Base-by-base conservation (phyloP, 2,113 vertebrate genomes). In the Coptodon bakossiorum region DNA sequence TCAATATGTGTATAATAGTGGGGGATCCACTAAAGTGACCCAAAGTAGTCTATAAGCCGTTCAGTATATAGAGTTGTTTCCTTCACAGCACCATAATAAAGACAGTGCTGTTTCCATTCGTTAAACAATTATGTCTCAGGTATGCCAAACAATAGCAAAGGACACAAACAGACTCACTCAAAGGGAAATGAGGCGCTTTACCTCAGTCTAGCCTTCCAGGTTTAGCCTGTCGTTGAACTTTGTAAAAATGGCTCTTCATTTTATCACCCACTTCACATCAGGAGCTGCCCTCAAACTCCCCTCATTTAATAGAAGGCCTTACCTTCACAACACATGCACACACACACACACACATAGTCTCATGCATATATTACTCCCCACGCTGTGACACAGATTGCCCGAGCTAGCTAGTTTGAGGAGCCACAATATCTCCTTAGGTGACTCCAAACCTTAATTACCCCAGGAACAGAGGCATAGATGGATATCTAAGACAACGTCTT, bases 381-480 rank as follows among this genome's bases (percentile, higher is more conserved):
- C 36, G 52, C 90, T 86, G 80, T 16, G 36, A 54, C 83, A 76
- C 85, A 88, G 68, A 84, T 89, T 84, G 57, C 82, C 54, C 53
- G 81, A 79, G 86, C 82, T 22, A 40, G 89, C 85, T 68, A 87
- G 87, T 82, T 57, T 83, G 87, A 82, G 56, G 82, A 89, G 85
- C 82, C 83, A 82, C 48, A 76, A 83, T 86, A 85, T 89, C 88
- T 91, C 92, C 89, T 86, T 88, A 90, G 93, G 90, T 92, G 87
- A 85, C 89, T 89, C 86, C 38, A 63, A 82, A 80, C 81, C 81
- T 88, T 92, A 94, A 94, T 96, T 93, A 95, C 92, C 80, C 59
- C 31, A 68, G 57, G 78, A 93, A 87, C 82, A 86, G 80, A 91
- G 79, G 81, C 85, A 83, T 27, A 82, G 86, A 89, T 79, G 86